Conservation (phyloP, 1,140 invertebrate genomes). For the Calliphora vicina region DNA sequence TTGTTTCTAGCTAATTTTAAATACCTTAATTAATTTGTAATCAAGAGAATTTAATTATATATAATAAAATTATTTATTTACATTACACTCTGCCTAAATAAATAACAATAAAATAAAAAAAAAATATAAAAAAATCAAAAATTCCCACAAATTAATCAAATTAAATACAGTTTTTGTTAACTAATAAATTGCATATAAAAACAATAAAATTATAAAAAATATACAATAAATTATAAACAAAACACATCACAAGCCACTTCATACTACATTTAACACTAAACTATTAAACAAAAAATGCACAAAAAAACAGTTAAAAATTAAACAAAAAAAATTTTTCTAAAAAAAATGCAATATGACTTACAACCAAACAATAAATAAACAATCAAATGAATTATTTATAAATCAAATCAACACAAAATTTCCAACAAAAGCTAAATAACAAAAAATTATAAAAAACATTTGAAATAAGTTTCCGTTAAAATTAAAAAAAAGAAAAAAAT, state of each 20-base stretch:
- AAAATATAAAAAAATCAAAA: not conserved
- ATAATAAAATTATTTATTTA: too few species aligned
- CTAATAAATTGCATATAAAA: not conserved
- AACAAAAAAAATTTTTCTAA: not conserved
- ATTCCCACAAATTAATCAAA: slow-evolving; percentile 13
- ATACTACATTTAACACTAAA: not conserved
- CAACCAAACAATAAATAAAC: not conserved
- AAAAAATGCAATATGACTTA: not conserved
- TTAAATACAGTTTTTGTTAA: not conserved
- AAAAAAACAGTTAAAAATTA: not conserved
- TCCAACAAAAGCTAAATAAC: not conserved
- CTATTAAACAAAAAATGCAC: not conserved
- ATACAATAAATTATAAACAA: not conserved
- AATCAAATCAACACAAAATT: not conserved
- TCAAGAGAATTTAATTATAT: too few species aligned
- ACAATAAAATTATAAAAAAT: not conserved
- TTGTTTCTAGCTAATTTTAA: too few species aligned
- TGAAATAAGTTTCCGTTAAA: not conserved
- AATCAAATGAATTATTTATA: slow-evolving; percentile 1
- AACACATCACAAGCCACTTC: not conserved
- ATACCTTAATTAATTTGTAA: too few species aligned
- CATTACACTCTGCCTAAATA: too few species aligned
- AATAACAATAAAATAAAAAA: too few species aligned
- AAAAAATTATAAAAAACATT: not conserved
- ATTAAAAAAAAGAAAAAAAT: not conserved